A percentile compares a stretch with the other conserved stretches of the same genome.
These are phyloP conservation scores for Fragum whitleyi DNA, from an alignment of 2,888 invertebrate genomes.

Conservation along the genomic window DNA sequence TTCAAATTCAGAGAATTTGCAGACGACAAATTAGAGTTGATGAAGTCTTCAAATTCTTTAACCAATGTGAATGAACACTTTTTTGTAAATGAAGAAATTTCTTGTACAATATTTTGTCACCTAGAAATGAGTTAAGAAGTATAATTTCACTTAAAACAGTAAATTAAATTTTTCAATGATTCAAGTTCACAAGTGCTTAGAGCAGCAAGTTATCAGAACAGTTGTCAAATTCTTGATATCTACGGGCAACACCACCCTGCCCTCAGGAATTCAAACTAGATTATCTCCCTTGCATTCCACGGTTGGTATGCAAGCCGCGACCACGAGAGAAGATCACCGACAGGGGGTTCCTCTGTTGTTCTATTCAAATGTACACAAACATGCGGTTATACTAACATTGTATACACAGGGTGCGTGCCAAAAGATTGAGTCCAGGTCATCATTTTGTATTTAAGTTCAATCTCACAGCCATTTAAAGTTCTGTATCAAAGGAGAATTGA, in stretches of 20 bases:
- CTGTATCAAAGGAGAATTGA: conserved; percentile 9
- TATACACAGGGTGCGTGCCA: conserved; percentile 47
- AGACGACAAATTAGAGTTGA: too few species aligned
- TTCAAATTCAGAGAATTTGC: too few species aligned
- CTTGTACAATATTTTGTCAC: too few species aligned
- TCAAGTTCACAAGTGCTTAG: too few species aligned
- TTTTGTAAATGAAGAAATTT: too few species aligned
- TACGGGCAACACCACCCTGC: neutral
- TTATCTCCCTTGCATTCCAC: conserved; percentile 36
- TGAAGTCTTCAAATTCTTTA: too few species aligned
- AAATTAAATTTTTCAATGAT: too few species aligned
- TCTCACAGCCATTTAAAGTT: neutral
- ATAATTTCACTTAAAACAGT: too few species aligned
- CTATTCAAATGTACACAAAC: conserved; percentile 39
- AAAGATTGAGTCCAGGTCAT: conserved; percentile 23
- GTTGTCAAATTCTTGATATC: neutral
- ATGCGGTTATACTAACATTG: conserved; percentile 37
- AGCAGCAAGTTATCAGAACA: neutral
- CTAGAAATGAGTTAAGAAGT: too few species aligned
- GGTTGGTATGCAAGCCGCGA: conserved; percentile 26
- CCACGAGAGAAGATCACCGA: conserved; percentile 14
- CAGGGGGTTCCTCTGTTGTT: conserved; percentile 41
- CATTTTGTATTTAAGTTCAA: conserved; percentile 17
- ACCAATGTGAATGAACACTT: too few species aligned
- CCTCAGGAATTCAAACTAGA: neutral